These are phyloP conservation scores for Dynastes hyllus DNA, from an alignment of 2,888 invertebrate genomes.

Conservation along the genomic window DNA sequence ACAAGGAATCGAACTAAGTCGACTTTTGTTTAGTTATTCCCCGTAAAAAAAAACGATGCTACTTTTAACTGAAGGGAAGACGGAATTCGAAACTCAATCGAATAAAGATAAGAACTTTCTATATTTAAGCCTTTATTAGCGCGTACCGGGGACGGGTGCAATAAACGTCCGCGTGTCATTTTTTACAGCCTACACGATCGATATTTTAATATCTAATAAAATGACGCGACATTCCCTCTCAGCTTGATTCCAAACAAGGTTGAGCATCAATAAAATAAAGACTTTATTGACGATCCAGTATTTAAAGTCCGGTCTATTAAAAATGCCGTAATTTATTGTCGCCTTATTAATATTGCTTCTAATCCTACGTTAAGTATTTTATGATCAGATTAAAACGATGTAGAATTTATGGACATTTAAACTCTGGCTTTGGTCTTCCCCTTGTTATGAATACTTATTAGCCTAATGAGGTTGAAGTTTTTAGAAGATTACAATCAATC, in stretches of 20 bases:
- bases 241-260: conserved; percentile 67
- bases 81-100: conserved; percentile 24
- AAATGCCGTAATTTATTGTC: conserved; percentile 57
- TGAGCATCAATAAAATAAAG: conserved; percentile 61
- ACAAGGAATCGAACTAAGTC: no score
- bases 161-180: conserved; percentile 66
- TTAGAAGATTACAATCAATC: conserved; percentile 2
- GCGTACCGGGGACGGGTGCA: conserved; percentile 54
- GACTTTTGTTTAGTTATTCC: no score
- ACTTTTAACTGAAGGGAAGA: no score
- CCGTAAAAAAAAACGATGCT: neutral
- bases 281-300: conserved; percentile 62
- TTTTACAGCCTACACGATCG: conserved; percentile 64
- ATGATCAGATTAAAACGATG: conserved; percentile 53
- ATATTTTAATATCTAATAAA: conserved; percentile 70
- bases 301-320: conserved; percentile 61
- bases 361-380: conserved; percentile 56
- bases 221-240: conserved; percentile 65
- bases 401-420: conserved; percentile 34
- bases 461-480: neutral
- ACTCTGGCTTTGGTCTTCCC: neutral
- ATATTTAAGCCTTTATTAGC: conserved; percentile 53
- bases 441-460: neutral
- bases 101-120: conserved; percentile 50
- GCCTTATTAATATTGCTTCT: conserved; percentile 57